These are phyloP conservation scores for Adelphocoris suturalis DNA, from an alignment of 2,888 invertebrate species.

Conservation along the genomic window DNA sequence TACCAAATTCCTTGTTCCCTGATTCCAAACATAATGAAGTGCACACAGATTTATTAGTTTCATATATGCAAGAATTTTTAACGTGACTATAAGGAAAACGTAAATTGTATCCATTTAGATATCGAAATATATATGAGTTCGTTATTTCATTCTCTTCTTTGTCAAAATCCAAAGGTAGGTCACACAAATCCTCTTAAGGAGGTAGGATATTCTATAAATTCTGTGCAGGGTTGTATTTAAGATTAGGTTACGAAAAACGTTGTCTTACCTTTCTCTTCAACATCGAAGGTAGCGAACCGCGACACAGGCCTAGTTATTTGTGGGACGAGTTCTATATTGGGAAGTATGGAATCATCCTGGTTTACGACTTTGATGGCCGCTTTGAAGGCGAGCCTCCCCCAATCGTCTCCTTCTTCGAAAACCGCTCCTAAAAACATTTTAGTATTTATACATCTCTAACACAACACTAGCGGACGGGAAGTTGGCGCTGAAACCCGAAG, in stretches of 20 bases:
- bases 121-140: too few relatives aligned
- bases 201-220: too few relatives aligned
- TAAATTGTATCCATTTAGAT: too few relatives aligned
- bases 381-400: slow-evolving; percentile 74
- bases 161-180: too few relatives aligned
- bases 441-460: slow-evolving; percentile 5
- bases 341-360: slow-evolving; percentile 70
- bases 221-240: too few relatives aligned
- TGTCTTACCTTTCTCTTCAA: slow-evolving; percentile 75
- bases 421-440: slow-evolving; percentile 73
- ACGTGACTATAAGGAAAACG: too few relatives aligned
- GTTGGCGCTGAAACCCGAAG: neutral
- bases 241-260: too few relatives aligned
- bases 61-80: too few relatives aligned
- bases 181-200: too few relatives aligned
- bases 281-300: slow-evolving; percentile 75
- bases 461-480: neutral
- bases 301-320: slow-evolving; percentile 74
- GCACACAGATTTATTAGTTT: too few relatives aligned
- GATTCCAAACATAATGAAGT: slow-evolving; percentile 75
- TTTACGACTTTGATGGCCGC: slow-evolving; percentile 75
- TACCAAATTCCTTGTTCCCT: slow-evolving; percentile 76
- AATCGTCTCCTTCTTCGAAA: slow-evolving; percentile 75
- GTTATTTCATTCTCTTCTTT: too few relatives aligned
- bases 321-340: slow-evolving; percentile 71